These are phyloP conservation scores for Bucco capensis DNA, from an alignment of 2,113 vertebrate genomes.

Conservation along the genomic window DNA sequence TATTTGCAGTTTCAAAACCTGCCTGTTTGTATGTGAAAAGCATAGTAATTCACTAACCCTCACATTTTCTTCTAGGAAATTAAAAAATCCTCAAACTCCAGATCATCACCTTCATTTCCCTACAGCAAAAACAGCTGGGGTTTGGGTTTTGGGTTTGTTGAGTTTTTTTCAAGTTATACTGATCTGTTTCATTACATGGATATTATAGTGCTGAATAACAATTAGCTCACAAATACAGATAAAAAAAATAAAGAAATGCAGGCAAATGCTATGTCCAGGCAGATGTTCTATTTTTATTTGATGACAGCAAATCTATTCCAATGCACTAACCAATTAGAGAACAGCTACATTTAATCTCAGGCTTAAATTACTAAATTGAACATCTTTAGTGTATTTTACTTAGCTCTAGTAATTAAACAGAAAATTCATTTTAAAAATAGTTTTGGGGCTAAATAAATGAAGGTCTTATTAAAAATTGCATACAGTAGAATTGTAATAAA, in stretches of 20 bases:
- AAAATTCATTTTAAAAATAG: neutral
- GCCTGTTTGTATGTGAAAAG: neutral
- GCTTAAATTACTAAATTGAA: neutral
- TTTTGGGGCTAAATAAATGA: neutral
- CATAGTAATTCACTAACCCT: neutral
- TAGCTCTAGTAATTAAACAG: neutral
- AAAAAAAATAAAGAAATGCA: neutral
- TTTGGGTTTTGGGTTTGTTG: neutral
- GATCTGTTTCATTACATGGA: neutral
- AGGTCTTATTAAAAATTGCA: neutral
- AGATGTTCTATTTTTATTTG: constrained; percentile 22
- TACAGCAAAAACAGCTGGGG: neutral
- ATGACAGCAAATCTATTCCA: constrained; percentile 30
- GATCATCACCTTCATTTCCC: neutral
- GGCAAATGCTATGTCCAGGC: neutral
- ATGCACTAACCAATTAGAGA: constrained; percentile 16
- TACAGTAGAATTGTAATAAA: neutral
- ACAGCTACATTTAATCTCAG: constrained; percentile 14
- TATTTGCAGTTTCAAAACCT: neutral
- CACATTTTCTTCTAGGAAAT: neutral
- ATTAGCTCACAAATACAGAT: neutral
- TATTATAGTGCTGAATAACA: neutral
- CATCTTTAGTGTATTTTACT: neutral
- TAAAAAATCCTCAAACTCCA: neutral
- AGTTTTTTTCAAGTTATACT: neutral